Evolutionary conservation across 2,888 invertebrate genomes (phyloP), one percentile per base, ranked within the genome.

Genomic region (Bembecia ichneumoniformis): DNA sequence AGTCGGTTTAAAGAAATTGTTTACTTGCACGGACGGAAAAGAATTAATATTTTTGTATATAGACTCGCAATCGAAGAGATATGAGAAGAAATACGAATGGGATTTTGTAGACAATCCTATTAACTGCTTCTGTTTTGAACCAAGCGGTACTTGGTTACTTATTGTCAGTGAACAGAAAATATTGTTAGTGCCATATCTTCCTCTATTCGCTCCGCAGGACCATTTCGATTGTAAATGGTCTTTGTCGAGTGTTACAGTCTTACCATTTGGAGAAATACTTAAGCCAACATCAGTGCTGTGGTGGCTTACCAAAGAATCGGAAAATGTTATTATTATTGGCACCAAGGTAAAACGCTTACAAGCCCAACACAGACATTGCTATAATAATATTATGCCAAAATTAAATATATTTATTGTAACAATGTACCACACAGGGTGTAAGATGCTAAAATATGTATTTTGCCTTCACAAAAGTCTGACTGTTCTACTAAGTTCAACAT

Each of bases 61-160:
- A 43, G 71, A 80, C 62, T 63, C 77, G 3, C 79, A 79, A 55
- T 66, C 68, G 2, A 80, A 84, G 50, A 71, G 82, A 47, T 74
- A 70, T 58, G 80, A 82, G 52, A 78, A 71, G 55, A 77, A 71
- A 57, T 82, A 78, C 57, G 82, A 84, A 56, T 88, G 88, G 88
- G 86, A 87, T 66, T 84, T 83, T 55, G 52, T 77, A 20, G 83
- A 86, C 55, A 84, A 86, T 72, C 83, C 80, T 36, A 89, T 93
- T 51, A 89, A 91, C 68, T 91, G 91, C 66, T 86, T 95, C 72
- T 94, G 95, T 73, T 96, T 96, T 77, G 95, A 96, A 80, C 93
- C 94, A 1, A 90, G 92, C 52, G 95, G 95, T 49, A 91, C 92
- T 43, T 94, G 94, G 94, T 81, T 94, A 20, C 78, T 94, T 17